These are phyloP conservation scores for Ochotona curzoniae DNA, from an alignment of 2,113 vertebrate species.

Conservation along the genomic window DNA sequence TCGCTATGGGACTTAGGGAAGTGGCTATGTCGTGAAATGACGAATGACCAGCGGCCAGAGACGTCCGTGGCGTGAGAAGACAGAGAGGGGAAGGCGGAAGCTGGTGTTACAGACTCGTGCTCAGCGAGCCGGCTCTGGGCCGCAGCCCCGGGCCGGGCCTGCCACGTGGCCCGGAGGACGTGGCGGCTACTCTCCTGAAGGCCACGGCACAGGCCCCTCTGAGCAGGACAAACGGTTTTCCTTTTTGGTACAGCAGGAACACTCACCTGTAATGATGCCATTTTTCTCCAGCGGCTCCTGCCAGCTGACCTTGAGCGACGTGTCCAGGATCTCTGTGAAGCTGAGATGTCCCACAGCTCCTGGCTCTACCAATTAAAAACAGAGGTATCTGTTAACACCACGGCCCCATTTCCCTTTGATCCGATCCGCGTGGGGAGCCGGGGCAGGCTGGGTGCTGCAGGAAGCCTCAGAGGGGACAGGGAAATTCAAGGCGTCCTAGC, in stretches of 20 bases:
- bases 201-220: background rate
- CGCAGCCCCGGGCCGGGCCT: constrained; percentile 50
- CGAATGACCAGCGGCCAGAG: background rate
- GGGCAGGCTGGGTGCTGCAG: constrained; percentile 55
- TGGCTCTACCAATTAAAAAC: constrained; percentile 87
- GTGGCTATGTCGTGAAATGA: background rate
- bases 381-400: constrained; percentile 69
- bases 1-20: background rate
- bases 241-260: background rate
- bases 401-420: constrained; percentile 41
- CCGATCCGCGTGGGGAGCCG: background rate
- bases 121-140: background rate
- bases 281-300: constrained; percentile 95
- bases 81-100: background rate
- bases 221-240: background rate
- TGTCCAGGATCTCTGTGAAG: constrained; percentile 97
- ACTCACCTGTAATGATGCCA: constrained; percentile 93
- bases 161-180: background rate
- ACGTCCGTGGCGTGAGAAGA: background rate
- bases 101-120: background rate
- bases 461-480: constrained; percentile 15
- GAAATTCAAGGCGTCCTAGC: background rate
- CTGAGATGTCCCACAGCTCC: constrained; percentile 94
- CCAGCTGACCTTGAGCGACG: constrained; percentile 97
- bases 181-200: constrained; percentile 56